A percentile compares a stretch with the other conserved stretches of the same genome.
Evolutionary conservation across 2,113 vertebrate species (phyloP).

Genomic region (Melanotaenia duboulayi): DNA sequence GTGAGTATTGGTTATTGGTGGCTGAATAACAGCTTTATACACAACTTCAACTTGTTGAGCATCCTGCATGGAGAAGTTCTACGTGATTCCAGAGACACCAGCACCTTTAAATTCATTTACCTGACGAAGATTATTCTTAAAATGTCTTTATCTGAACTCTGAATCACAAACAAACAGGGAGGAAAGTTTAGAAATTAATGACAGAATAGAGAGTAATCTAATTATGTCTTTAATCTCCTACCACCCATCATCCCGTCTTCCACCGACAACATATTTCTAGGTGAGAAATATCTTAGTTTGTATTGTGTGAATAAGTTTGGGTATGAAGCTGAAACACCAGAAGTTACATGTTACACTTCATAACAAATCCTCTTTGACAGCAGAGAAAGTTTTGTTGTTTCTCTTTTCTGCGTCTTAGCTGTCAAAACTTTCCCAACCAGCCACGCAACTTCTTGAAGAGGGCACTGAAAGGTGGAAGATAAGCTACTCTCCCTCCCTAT

Average conservation of each 20-base stretch:
- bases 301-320: background rate
- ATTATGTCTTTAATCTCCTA: background rate
- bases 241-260: background rate
- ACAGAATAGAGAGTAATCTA: background rate
- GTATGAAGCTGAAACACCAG: conserved; percentile 28
- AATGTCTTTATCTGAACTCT: no score
- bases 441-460: conserved; percentile 16
- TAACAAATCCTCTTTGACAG: conserved; percentile 37
- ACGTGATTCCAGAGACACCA: no score
- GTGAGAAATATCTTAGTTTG: conserved; percentile 2
- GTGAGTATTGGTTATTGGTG: no score
- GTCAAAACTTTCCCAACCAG: conserved; percentile 49
- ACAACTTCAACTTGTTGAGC: no score
- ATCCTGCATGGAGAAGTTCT: no score
- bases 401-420: conserved; percentile 23
- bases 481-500: background rate
- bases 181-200: background rate
- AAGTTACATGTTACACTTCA: conserved; percentile 7
- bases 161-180: no score
- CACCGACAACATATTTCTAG: background rate
- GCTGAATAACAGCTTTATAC: no score
- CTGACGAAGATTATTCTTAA: no score
- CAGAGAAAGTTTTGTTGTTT: conserved; percentile 23
- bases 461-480: conserved; percentile 16
- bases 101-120: no score